These are phyloP conservation scores for Amphimallon solstitiale DNA, from an alignment of 2,888 invertebrate genomes.

Conservation along the genomic window DNA sequence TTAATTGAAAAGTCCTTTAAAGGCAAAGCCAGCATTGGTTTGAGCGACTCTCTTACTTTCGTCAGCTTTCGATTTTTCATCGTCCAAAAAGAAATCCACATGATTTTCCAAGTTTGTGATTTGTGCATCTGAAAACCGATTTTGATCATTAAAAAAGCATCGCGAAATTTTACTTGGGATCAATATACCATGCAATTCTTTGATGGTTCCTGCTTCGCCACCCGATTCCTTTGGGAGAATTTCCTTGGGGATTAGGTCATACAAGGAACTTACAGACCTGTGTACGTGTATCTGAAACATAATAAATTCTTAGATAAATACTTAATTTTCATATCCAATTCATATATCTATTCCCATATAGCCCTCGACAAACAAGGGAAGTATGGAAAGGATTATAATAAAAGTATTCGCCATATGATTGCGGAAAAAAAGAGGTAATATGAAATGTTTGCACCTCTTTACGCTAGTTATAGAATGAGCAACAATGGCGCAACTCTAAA, in stretches of 20 bases:
- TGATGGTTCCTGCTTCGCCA: slow-evolving; percentile 60
- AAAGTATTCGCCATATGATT: no score
- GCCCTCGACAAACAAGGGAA: no score
- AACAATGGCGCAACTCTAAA: no score
- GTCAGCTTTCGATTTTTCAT: slow-evolving; percentile 48
- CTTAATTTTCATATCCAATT: slow-evolving; percentile 14
- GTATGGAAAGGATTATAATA: no score
- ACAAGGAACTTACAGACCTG: slow-evolving; percentile 39
- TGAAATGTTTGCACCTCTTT: no score
- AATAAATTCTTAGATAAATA: slow-evolving; percentile 18
- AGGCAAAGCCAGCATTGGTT: background rate
- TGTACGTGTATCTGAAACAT: slow-evolving; percentile 42
- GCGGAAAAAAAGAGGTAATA: no score
- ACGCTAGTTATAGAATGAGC: no score
- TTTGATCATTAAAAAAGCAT: slow-evolving; percentile 15
- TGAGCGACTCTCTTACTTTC: slow-evolving; percentile 49
- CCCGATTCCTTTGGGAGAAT: slow-evolving; percentile 46
- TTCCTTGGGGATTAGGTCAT: slow-evolving; percentile 40
- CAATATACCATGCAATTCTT: slow-evolving; percentile 67
- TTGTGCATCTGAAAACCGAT: slow-evolving; percentile 56
- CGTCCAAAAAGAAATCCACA: slow-evolving; percentile 45
- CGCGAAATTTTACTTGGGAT: background rate
- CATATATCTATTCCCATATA: slow-evolving; percentile 2
- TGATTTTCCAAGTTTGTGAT: slow-evolving; percentile 40
- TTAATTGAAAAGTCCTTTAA: slow-evolving; percentile 49